These are phyloP conservation scores for Pogonus chalceus DNA, from an alignment of 1,140 invertebrate species.

Conservation along the genomic window DNA sequence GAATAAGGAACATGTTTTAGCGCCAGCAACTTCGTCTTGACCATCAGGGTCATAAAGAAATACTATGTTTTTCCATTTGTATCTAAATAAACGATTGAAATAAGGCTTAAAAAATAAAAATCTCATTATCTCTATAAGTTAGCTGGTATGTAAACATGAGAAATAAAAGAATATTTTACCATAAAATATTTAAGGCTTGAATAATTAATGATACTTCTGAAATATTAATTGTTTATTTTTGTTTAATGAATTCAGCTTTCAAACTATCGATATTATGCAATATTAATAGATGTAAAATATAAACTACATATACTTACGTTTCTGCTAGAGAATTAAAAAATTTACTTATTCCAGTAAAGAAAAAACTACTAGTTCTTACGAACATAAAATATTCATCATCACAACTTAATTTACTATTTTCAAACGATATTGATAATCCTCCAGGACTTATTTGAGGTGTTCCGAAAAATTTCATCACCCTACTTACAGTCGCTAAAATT, in stretches of 20 bases:
- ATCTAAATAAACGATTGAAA: slow-evolving; percentile 37
- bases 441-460: slow-evolving; percentile 62
- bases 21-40: slow-evolving; percentile 35
- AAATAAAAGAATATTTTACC: too few species aligned
- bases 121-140: too few species aligned
- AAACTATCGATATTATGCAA: too few species aligned
- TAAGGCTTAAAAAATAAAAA: slow-evolving; percentile 19
- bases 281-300: too few species aligned
- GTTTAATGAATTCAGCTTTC: too few species aligned
- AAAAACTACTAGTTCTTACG: slow-evolving; percentile 51
- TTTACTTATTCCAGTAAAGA: slow-evolving; percentile 55
- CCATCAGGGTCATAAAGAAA: slow-evolving; percentile 46
- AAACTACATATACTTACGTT: slow-evolving; percentile 30
- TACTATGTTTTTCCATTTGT: slow-evolving; percentile 53
- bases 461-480: slow-evolving; percentile 62
- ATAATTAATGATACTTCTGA: too few species aligned
- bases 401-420: slow-evolving; percentile 50
- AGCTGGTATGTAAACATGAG: too few species aligned
- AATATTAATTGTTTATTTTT: too few species aligned
- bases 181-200: too few species aligned
- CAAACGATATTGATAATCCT: slow-evolving; percentile 62
- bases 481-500: slow-evolving; percentile 57
- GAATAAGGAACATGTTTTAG: slow-evolving; percentile 39
- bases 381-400: slow-evolving; percentile 63
- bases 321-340: slow-evolving; percentile 55